These are phyloP conservation scores for Falco berigora DNA, from an alignment of 2,797 vertebrate genomes.

Conservation along the genomic window DNA sequence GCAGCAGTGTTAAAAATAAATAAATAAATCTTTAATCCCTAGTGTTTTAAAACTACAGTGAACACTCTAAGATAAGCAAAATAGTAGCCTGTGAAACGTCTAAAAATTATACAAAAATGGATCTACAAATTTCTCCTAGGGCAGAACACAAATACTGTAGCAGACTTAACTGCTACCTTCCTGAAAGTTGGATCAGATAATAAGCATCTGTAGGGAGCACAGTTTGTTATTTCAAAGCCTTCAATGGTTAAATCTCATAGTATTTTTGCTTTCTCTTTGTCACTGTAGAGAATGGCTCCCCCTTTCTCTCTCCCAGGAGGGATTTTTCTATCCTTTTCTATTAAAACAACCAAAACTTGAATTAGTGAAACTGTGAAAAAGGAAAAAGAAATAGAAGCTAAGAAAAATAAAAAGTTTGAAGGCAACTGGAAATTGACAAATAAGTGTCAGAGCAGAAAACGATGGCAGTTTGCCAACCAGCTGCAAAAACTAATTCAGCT, in stretches of 20 bases:
- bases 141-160: neutral
- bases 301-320: neutral
- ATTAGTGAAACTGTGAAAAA: neutral
- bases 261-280: neutral
- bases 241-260: neutral
- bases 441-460: slow-evolving; percentile 44
- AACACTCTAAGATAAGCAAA: neutral
- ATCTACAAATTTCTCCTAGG: neutral
- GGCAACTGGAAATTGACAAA: slow-evolving; percentile 62
- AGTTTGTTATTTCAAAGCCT: neutral
- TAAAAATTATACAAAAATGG: neutral
- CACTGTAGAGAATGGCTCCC: neutral
- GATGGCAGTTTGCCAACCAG: slow-evolving; percentile 63
- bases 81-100: neutral
- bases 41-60: neutral
- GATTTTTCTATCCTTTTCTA: neutral
- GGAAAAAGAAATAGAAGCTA: slow-evolving; percentile 2
- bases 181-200: neutral
- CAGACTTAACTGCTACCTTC: neutral
- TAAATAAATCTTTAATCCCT: neutral
- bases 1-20: neutral
- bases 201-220: neutral
- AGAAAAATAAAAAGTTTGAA: slow-evolving; percentile 50
- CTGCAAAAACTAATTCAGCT: slow-evolving; percentile 66
- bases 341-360: slow-evolving; percentile 21